Evolutionary conservation across 2,797 vertebrate genomes (phyloP).

Genomic region (Acanthornis magna): DNA sequence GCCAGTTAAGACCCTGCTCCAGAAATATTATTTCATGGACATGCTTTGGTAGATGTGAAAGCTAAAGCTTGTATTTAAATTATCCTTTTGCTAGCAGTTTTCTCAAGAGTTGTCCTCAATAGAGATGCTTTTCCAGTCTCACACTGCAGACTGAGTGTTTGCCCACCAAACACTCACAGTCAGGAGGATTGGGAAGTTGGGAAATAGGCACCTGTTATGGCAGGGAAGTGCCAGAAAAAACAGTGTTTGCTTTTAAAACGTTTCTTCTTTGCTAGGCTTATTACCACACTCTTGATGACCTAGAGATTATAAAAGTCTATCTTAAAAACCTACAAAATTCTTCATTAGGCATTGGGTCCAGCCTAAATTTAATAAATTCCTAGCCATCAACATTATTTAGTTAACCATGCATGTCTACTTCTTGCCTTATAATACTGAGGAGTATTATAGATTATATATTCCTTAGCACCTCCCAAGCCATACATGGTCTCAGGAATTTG

Average conservation of each 20-base stretch:
- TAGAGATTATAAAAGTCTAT: background rate
- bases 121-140: background rate
- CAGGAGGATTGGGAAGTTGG: background rate
- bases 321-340: background rate
- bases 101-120: background rate
- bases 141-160: background rate
- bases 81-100: background rate
- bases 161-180: background rate
- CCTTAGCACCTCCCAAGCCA: background rate
- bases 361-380: background rate
- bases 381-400: background rate
- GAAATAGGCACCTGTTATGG: background rate
- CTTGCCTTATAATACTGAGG: rapidly evolving
- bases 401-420: background rate
- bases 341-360: background rate
- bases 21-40: background rate
- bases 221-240: background rate
- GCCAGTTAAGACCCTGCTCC: background rate
- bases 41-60: background rate
- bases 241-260: background rate
- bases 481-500: background rate
- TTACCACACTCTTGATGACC: background rate
- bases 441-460: too few relatives aligned
- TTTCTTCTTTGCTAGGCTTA: background rate
- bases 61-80: background rate